These are phyloP conservation scores for Chloebia gouldiae DNA, from an alignment of 2,113 vertebrate species.

Conservation along the genomic window DNA sequence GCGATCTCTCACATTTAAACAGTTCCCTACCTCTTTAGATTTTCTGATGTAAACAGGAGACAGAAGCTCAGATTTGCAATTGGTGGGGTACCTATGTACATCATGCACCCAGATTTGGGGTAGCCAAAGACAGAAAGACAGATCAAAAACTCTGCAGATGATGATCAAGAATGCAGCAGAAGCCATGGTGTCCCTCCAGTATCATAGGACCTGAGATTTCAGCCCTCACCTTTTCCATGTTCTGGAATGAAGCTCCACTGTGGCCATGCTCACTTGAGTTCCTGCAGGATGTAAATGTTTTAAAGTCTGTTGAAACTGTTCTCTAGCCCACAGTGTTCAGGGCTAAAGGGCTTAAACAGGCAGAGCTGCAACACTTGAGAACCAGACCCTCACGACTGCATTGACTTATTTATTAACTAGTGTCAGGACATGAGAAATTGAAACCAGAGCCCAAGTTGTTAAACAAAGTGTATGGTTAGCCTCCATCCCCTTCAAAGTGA, in stretches of 20 bases:
- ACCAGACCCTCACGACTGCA: background rate
- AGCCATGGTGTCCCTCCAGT: rapidly evolving
- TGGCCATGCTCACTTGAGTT: background rate
- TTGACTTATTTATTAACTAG: background rate
- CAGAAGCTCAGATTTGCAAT: background rate
- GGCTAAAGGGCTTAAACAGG: background rate
- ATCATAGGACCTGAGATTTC: background rate
- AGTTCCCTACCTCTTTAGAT: background rate
- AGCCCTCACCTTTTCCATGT: background rate
- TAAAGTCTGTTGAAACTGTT: background rate
- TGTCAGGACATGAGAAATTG: background rate
- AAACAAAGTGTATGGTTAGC: background rate
- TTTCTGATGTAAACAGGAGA: background rate
- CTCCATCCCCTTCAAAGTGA: background rate
- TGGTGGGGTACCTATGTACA: background rate
- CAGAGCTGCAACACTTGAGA: background rate
- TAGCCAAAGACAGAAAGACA: background rate
- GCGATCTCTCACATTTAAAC: background rate
- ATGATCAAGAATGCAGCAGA: background rate
- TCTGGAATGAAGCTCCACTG: background rate
- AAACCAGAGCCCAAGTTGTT: rapidly evolving
- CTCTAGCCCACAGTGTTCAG: background rate
- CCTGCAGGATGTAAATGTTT: background rate
- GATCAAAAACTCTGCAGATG: background rate
- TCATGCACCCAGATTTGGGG: background rate